A percentile compares a stretch with the other conserved stretches of the same genome.
Conservation (phyloP, 2,113 vertebrate genomes). For the Proterorhinus semilunaris region DNA sequence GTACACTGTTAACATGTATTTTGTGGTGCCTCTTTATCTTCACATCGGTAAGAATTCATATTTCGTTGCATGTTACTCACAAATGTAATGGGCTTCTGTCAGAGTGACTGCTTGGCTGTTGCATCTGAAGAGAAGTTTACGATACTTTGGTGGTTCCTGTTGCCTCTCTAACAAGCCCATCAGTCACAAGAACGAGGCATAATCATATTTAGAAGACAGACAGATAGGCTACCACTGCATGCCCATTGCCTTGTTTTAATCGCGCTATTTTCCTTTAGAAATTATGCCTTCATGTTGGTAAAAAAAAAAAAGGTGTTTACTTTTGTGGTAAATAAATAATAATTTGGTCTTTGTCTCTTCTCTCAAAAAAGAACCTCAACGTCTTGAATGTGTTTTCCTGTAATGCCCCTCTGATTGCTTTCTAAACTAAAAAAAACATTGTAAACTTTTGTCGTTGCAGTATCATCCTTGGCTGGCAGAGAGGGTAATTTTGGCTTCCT, state of each 20-base stretch:
- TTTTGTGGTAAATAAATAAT: too few relatives aligned
- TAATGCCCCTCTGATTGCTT: too few relatives aligned
- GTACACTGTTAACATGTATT: slow-evolving; percentile 25
- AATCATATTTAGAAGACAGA: slow-evolving; percentile 30
- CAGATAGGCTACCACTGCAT: slow-evolving; percentile 15
- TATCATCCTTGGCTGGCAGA: slow-evolving; percentile 16
- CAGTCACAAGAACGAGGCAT: slow-evolving; percentile 30
- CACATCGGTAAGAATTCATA: slow-evolving; percentile 36
- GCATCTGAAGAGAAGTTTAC: slow-evolving; percentile 9
- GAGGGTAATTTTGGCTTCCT: slow-evolving; percentile 45
- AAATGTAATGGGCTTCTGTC: not conserved
- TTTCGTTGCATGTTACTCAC: not conserved
- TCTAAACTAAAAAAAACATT: too few relatives aligned
- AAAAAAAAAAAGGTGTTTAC: not conserved
- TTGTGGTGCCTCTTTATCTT: slow-evolving; percentile 24
- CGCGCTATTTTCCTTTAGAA: not conserved
- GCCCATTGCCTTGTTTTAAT: not conserved
- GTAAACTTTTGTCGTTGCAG: slow-evolving; percentile 30
- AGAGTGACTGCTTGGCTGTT: not conserved
- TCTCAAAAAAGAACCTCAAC: not conserved
- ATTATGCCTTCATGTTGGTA: slow-evolving; percentile 1
- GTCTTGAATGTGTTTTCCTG: not conserved
- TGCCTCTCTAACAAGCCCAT: slow-evolving; percentile 34
- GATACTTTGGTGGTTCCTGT: slow-evolving; percentile 18
- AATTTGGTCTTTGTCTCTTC: too few relatives aligned